These are phyloP conservation scores for Dynastes tityus DNA, from an alignment of 2,888 invertebrate genomes.

Conservation along the genomic window DNA sequence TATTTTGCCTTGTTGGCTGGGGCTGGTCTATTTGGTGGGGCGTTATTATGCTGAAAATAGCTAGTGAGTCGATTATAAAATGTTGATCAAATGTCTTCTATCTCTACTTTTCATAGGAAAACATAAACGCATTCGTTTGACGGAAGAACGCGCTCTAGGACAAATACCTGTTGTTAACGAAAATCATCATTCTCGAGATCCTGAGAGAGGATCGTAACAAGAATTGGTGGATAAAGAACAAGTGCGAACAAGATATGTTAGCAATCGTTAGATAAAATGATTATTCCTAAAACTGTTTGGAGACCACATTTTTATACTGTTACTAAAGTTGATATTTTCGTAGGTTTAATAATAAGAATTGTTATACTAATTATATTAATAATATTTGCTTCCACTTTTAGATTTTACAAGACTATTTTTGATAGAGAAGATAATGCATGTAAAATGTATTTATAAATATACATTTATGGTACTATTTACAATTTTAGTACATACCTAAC, in stretches of 20 bases:
- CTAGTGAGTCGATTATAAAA: slow-evolving; percentile 79
- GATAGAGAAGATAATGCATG: slow-evolving; percentile 49
- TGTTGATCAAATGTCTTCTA: slow-evolving; percentile 32
- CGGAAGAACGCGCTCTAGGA: slow-evolving; percentile 71
- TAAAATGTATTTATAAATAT: slow-evolving; percentile 36
- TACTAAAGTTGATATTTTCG: slow-evolving; percentile 48
- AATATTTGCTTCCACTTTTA: slow-evolving; percentile 52
- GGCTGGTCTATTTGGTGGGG: slow-evolving; percentile 99
- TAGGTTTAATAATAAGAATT: slow-evolving; percentile 38
- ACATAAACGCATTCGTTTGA: slow-evolving; percentile 77
- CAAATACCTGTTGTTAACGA: slow-evolving; percentile 70
- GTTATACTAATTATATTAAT: slow-evolving; percentile 43
- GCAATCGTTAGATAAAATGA: slow-evolving; percentile 17
- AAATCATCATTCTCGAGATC: slow-evolving; percentile 70
- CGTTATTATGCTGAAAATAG: slow-evolving; percentile 89
- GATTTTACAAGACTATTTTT: slow-evolving; percentile 53
- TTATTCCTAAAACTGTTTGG: slow-evolving; percentile 45
- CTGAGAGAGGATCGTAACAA: slow-evolving; percentile 67
- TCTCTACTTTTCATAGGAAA: slow-evolving; percentile 73
- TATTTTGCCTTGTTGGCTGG: slow-evolving; percentile 97
- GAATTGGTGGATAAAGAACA: neutral
- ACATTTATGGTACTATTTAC: slow-evolving; percentile 32
- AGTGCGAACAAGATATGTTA: slow-evolving; percentile 9
- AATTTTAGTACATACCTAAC: slow-evolving; percentile 32
- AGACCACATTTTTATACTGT: slow-evolving; percentile 52